Conservation (phyloP, 2,797 vertebrate species). For the Epinephelus coioides region DNA sequence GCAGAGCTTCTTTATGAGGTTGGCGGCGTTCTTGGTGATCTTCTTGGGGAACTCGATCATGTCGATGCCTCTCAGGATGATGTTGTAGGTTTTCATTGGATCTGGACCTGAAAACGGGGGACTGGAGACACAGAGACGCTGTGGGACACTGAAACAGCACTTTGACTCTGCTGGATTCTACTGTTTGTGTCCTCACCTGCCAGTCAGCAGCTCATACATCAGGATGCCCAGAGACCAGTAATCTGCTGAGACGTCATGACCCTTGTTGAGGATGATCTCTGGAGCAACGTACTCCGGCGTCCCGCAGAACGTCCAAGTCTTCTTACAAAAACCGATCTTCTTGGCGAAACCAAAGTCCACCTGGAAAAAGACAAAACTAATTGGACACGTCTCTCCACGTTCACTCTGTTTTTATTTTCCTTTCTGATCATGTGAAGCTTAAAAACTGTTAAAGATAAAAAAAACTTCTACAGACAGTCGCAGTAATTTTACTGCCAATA, state of each 20-base stretch:
- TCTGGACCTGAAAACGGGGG: slow-evolving; percentile 98
- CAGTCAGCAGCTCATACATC: slow-evolving; percentile 98
- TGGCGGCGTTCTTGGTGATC: slow-evolving; percentile 97
- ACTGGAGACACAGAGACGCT: slow-evolving; percentile 75
- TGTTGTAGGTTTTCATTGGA: slow-evolving; percentile 98
- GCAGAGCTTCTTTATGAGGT: slow-evolving; percentile 99
- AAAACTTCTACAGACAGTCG: too few species aligned
- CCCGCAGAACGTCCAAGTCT: slow-evolving; percentile 99
- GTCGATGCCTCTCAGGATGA: slow-evolving; percentile 97
- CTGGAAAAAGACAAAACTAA: slow-evolving; percentile 72
- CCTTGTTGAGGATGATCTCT: slow-evolving; percentile 99
- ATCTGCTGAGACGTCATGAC: slow-evolving; percentile 97
- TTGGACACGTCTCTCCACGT: not conserved
- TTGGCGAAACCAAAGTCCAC: slow-evolving; percentile 99
- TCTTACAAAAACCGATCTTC: slow-evolving; percentile 98
- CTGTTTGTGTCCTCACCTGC: slow-evolving; percentile 88
- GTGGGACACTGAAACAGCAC: not conserved
- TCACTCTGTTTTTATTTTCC: not conserved
- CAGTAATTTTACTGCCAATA: too few species aligned
- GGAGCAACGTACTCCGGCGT: slow-evolving; percentile 98
- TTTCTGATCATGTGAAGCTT: not conserved
- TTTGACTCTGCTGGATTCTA: too few species aligned
- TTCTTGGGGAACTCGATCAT: slow-evolving; percentile 99
- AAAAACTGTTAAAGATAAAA: too few species aligned
- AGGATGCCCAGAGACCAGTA: slow-evolving; percentile 99